Evolutionary conservation across 2,888 invertebrate genomes (phyloP), one percentile per base, ranked within the genome.

Genomic region (Nematopogon swammerdamellus): DNA sequence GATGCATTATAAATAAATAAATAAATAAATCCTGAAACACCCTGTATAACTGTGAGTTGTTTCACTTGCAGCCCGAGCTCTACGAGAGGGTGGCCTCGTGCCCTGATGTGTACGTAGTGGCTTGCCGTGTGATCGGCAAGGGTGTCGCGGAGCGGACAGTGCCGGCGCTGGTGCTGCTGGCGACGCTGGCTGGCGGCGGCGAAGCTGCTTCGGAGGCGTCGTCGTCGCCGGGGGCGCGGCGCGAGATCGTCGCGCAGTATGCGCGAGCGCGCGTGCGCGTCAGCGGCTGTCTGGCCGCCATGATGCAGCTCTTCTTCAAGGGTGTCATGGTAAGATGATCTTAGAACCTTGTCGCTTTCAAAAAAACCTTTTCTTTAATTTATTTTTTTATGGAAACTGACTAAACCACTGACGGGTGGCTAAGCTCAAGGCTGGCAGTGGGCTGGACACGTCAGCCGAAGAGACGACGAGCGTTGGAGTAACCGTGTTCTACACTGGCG

Each of bases 211-310:
- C 61, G 2, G 65, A 61, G 20, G 57, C 55, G 2, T 56, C 47
- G n/a, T n/a, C n/a, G n/a, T n/a, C n/a, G n/a, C n/a, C n/a, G n/a
- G 54, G 51, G 1, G 19, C 18, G 6, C 58, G 58, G 10, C 57
- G 54, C 18, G 60, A 50, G 29, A n/a, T n/a, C n/a, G 56, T 69
- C 49, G 56, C 60, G 4, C 53, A 59, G 5, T 63, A 66, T 52
- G 68, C 70, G 2, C 67, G 63, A 51, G 69, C 69, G 49, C 65
- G 65, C 64, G 60, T 73, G 2, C 61, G 72, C 54, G 59, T 56
- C 45, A 75, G 70, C 54, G 77, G 79, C 5, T 73, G 76, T 53
- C 58, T 80, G 44, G 58, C 63, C 14, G 58, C 60, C 10, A 68
- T 79, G 66, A 59, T 61, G 30, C 60, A 68, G 49, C 57, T 72